Evolutionary conservation across 2,888 invertebrate species (phyloP), one percentile per base, ranked within the genome.

Genomic region (Anthrax anthrax): DNA sequence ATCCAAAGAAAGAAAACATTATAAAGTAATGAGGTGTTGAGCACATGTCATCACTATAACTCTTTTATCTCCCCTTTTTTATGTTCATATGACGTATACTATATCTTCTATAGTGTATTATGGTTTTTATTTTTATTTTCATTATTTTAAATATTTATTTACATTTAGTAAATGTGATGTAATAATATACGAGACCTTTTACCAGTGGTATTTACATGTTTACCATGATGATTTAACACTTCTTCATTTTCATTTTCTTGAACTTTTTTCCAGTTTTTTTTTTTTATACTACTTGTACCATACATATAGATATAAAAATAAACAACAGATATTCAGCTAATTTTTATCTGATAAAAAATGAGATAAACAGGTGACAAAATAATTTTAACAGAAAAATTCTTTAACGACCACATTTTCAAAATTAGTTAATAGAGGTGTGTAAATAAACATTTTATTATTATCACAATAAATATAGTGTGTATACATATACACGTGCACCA

Each of bases 311-410:
- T n/a, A n/a, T n/a, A n/a, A n/a, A n/a, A n/a, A n/a, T n/a, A n/a
- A n/a, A n/a, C n/a, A n/a, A n/a, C n/a, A n/a, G n/a, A n/a, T n/a
- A n/a, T 23, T 6, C 23, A 23, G 23, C 23, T 23, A 23, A 23
- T 23, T 23, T 23, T 23, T 23, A 18, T 38, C 23, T 37, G 47
- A 50, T 50, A 50, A 50, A 50, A 50, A 50, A 50, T 50, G 50
- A 50, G 45, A 37, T 46, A 47, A 47, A 43, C 50, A 50, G 50
- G 50, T 50, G 50, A 50, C 50, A 50, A 50, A 50, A 50, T 47
- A 50, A 47, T 50, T 50, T 50, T 47, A 32, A 32, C 8, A 12
- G 12, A 42, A 42, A 47, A 47, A 42, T 47, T 50, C 45, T 47
- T 44, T 47, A 37, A 40, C 45, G 45, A 45, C 40, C 45, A 40